Evolutionary conservation across 2,888 invertebrate species (phyloP).

Genomic region (Morpho achilles): DNA sequence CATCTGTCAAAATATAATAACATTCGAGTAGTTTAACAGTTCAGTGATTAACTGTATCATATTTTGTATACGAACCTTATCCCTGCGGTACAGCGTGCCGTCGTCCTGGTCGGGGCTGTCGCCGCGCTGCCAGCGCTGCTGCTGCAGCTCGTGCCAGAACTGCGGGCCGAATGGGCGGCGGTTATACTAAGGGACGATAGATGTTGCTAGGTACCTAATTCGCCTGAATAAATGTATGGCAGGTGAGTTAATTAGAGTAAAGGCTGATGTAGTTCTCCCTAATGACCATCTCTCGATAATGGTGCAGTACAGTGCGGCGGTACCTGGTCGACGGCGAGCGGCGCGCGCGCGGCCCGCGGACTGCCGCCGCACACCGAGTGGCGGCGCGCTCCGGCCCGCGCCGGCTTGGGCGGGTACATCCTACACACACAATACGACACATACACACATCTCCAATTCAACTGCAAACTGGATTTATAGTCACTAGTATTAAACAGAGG

Average conservation of each 20-base stretch:
- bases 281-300: too few relatives aligned
- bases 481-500: too few relatives aligned
- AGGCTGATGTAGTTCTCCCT: too few relatives aligned
- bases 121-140: conserved; percentile 60
- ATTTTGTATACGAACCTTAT: conserved; percentile 68
- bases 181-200: too few relatives aligned
- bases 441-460: not conserved
- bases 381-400: conserved; percentile 58
- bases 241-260: too few relatives aligned
- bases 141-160: conserved; percentile 85
- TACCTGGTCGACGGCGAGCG: conserved; percentile 79
- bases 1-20: too few relatives aligned
- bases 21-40: too few relatives aligned
- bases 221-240: too few relatives aligned
- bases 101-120: conserved; percentile 57
- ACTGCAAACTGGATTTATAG: too few relatives aligned
- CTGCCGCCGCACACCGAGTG: conserved; percentile 93
- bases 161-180: conserved; percentile 36
- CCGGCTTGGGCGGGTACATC: conserved; percentile 86
- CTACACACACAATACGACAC: conserved; percentile 41
- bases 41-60: too few relatives aligned
- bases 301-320: not conserved
- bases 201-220: too few relatives aligned
- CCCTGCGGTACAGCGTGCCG: conserved; percentile 81
- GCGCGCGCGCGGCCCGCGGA: conserved; percentile 81